Evolutionary conservation across 2,113 vertebrate genomes (phyloP), one percentile per base, ranked within the genome.

Genomic region (Caracal caracal): DNA sequence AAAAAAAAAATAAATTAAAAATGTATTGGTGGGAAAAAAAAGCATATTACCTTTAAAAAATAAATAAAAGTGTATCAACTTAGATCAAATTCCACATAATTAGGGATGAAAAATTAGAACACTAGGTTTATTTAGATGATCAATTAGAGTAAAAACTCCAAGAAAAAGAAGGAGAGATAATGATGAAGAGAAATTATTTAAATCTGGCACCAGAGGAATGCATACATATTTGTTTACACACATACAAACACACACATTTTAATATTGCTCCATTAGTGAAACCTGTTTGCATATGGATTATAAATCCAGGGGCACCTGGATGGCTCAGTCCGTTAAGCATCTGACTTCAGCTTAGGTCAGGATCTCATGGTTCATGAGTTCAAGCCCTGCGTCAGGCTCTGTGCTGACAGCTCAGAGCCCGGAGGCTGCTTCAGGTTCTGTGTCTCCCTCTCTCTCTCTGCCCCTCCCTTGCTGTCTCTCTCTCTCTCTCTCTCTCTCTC

Each of bases 141-240:
- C 16, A 76, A 70, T 43, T 15, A 65, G 8, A 53, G 16, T 10
- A 89, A 4, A 85, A 81, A 61, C 9, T 40, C 88, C 5, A 73
- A 88, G 71, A 96, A 85, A 93, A 22, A 94, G 26, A 22, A 94
- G 26, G 26, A 84, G 24, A 84, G 71, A 89, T 20, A 88, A 79
- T 20, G 3, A 49, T 93, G 59, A 93, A 59, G 15, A 88, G 28
- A 93, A 84, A 83, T 90, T 49, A 85, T n/a, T 88, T 82, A 94
- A 63, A 73, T 65, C 19, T 53, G 87, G 43, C 40, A 85, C 33
- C 19, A 49, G 73, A 5, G 61, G 22, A 76, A 87, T 24, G 22
- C 24, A 63, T 13, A 73, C 6, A 33, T 24, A 30, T 33, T 59
- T 65, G 43, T 17, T 82, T 53, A 59, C 19, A 33, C 10, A 92